These are phyloP conservation scores for Aradus depressus DNA, from an alignment of 2,888 invertebrate genomes.

Conservation along the genomic window DNA sequence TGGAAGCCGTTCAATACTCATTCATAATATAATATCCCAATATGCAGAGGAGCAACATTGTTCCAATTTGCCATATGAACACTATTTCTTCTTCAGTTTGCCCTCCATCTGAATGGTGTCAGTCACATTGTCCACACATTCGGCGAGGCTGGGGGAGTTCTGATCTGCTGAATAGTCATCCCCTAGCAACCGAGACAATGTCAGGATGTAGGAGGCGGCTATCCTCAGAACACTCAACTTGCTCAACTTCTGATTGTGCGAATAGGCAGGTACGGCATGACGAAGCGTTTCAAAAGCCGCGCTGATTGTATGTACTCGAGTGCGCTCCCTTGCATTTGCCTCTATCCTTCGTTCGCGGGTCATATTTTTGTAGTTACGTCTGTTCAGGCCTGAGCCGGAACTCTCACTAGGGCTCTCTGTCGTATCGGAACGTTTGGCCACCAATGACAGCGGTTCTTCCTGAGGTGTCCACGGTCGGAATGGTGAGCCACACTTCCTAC, in stretches of 20 bases:
- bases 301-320: constrained; percentile 88
- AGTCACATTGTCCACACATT: constrained; percentile 79
- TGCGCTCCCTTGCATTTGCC: constrained; percentile 85
- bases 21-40: no score
- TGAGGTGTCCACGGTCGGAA: constrained; percentile 22
- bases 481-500: constrained; percentile 15
- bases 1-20: no score
- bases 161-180: constrained; percentile 52
- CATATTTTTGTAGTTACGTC: constrained; percentile 87
- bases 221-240: constrained; percentile 85
- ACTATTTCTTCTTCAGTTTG: constrained; percentile 72
- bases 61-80: no score
- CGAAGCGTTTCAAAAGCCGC: constrained; percentile 87
- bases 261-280: constrained; percentile 75
- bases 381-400: background rate
- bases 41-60: no score
- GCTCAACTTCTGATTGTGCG: constrained; percentile 85
- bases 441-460: constrained; percentile 14
- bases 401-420: constrained; percentile 2
- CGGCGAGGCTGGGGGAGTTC: constrained; percentile 50
- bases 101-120: constrained; percentile 86
- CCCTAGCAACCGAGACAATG: constrained; percentile 66
- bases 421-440: constrained; percentile 4
- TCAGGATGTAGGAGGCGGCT: constrained; percentile 86
- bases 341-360: constrained; percentile 84